Percentiles rank a stretch among this genome's conserved stretches.
phyloP scores from a whole-genome alignment of 1,140 invertebrate species.

The Mycetomoellerius zeteki region DNA sequence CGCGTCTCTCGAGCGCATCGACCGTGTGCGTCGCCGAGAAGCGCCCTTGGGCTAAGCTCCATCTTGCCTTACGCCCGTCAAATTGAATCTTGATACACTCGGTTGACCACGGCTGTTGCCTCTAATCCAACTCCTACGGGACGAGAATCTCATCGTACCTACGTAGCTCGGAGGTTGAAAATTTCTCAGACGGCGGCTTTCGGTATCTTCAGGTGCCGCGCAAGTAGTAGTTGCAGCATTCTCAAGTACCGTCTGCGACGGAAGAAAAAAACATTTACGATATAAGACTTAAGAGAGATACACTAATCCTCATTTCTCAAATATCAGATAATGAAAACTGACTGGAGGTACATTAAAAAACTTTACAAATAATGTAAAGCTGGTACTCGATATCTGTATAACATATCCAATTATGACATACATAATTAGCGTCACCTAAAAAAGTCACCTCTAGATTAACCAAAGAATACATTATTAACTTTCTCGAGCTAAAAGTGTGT shows the following conservation, averaged over 20 bases:
- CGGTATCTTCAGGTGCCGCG: slow-evolving; percentile 5
- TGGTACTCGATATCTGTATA: background rate
- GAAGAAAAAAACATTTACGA: background rate
- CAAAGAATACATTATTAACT: background rate
- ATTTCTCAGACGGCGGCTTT: slow-evolving; percentile 15
- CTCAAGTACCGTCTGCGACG: background rate
- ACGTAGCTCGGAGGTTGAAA: background rate
- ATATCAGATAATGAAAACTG: background rate
- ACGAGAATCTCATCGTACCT: slow-evolving; percentile 27
- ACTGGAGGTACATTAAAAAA: background rate
- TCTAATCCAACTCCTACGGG: slow-evolving; percentile 32
- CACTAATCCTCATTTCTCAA: background rate
- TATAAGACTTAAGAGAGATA: background rate
- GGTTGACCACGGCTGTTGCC: slow-evolving; percentile 30
- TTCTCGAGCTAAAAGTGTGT: too few species aligned
- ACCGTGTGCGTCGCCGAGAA: slow-evolving; percentile 20
- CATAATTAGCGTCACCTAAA: background rate
- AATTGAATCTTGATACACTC: slow-evolving; percentile 73
- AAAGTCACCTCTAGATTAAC: background rate
- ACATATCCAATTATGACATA: too few species aligned
- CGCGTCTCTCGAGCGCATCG: slow-evolving; percentile 49
- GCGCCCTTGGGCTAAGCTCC: slow-evolving; percentile 37
- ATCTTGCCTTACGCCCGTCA: slow-evolving; percentile 32
- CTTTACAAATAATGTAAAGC: background rate
- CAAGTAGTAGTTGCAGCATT: background rate